Evolutionary conservation across 2,797 vertebrate species (phyloP), one percentile per base, ranked within the genome.

Genomic region (Rousettus madagascariensis): DNA sequence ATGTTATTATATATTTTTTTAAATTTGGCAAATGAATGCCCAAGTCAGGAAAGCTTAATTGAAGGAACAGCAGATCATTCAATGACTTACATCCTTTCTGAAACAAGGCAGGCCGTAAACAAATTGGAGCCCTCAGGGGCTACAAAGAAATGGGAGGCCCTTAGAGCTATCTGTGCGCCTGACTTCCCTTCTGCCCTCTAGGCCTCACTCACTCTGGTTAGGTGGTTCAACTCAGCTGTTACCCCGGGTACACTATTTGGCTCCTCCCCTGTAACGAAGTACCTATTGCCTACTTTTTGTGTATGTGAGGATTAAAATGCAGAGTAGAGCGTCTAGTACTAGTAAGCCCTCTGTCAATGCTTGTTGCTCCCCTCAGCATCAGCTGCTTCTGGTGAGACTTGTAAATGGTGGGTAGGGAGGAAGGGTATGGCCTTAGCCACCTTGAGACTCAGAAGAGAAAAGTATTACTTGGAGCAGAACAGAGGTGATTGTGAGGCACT

Each of bases 1-100:
- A 26, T 88, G 16, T 85, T 74, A 2, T 3, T 36, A 5, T 85
- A 49, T 33, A 33, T 33, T 61, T 83, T 96, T 92, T 49, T 53
- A 26, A 88, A 19, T 57, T 49, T 74, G 66, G 33, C 57, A 61
- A 51, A 63, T 69, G 72, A 87, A 26, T 55, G 22, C 26, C 55
- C 63, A 80, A 65, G 61, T 82, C 41, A 78, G 72, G 72, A 86
- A 78, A 88, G 57, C 78, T 10, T 61, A n/a, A 38, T 20, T 59
- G 43, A 78, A 61, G 26, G 28, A 72, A 51, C 26, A 15, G 12
- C 20, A 0, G 26, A 77, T 78, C 51, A 28, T 41, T 68, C 41
- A 4, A 3, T 33, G 30, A 53, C n/a, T 86, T 90, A 9, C 4
- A 1, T 55, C 43, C 13, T 88, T 94, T 63, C 49, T 87, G 28